phyloP scores from a whole-genome alignment of 1,140 invertebrate genomes.

The Polypedilum vanderplanki region DNA sequence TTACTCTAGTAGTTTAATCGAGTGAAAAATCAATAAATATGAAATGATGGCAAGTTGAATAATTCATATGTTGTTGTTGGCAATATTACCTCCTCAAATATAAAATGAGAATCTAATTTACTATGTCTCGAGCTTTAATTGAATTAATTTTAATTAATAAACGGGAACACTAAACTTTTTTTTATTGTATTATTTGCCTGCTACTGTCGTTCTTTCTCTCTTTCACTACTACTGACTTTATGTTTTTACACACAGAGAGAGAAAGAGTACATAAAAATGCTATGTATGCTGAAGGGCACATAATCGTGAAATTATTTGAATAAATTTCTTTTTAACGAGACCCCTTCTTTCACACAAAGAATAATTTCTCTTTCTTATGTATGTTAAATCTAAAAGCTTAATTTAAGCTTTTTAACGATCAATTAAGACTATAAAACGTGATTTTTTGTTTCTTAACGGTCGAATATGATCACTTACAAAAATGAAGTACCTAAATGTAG shows the following conservation, averaged over 20 bases:
- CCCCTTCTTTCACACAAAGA: not conserved
- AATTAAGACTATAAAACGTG: not conserved
- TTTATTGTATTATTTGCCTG: not conserved
- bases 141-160: constrained; percentile 27
- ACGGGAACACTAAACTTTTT: not conserved
- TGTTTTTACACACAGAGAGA: not conserved
- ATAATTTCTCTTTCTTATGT: not conserved
- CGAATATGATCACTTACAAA: not conserved
- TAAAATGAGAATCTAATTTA: not conserved
- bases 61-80: constrained; percentile 45
- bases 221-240: not conserved
- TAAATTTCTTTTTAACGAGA: not conserved
- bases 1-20: not conserved
- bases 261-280: not conserved
- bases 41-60: constrained; percentile 42
- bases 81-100: constrained; percentile 22
- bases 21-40: constrained; percentile 47
- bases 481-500: not conserved
- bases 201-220: not conserved
- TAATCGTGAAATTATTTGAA: no score
- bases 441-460: not conserved
- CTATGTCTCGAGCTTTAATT: not conserved
- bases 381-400: not conserved
- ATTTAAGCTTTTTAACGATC: not conserved
- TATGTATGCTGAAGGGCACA: no score